Conservation (phyloP, 2,797 vertebrate genomes). For the Semaprochilodus insignis region DNA sequence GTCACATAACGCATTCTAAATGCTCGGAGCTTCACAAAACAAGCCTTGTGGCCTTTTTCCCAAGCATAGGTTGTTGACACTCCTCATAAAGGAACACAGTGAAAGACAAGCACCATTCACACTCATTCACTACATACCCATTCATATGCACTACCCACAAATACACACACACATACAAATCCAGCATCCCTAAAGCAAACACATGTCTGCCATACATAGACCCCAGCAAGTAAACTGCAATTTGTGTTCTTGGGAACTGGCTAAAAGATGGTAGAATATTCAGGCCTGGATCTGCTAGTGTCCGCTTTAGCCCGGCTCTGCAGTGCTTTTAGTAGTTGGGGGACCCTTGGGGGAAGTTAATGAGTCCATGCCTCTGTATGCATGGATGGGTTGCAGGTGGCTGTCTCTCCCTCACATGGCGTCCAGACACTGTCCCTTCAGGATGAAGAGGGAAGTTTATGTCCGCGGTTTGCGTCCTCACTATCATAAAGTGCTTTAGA, state of each 20-base stretch:
- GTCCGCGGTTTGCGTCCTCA: conserved; percentile 62
- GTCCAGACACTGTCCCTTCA: conserved; percentile 59
- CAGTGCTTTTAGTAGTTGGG: background rate
- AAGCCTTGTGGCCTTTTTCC: background rate
- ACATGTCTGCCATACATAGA: conserved; percentile 6
- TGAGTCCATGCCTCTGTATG: conserved; percentile 4
- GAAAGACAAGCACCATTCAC: background rate
- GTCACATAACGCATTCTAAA: background rate
- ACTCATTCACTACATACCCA: background rate
- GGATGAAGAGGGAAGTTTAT: conserved; percentile 58
- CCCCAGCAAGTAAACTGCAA: background rate
- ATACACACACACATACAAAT: conserved; percentile 4
- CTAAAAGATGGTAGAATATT: background rate
- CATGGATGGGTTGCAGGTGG: conserved; percentile 48
- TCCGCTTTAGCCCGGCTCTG: background rate
- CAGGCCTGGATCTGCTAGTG: background rate
- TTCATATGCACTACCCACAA: background rate
- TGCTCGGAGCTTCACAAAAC: background rate
- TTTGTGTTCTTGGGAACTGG: background rate
- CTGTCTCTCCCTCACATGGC: conserved; percentile 63
- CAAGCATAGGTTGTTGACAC: background rate
- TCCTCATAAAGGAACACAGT: background rate
- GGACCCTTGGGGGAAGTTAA: conserved; percentile 22
- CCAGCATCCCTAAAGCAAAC: conserved; percentile 6
- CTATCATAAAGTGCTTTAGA: conserved; percentile 76